These are phyloP conservation scores for Yponomeuta malinellus DNA, from an alignment of 2,888 invertebrate species.

Conservation along the genomic window DNA sequence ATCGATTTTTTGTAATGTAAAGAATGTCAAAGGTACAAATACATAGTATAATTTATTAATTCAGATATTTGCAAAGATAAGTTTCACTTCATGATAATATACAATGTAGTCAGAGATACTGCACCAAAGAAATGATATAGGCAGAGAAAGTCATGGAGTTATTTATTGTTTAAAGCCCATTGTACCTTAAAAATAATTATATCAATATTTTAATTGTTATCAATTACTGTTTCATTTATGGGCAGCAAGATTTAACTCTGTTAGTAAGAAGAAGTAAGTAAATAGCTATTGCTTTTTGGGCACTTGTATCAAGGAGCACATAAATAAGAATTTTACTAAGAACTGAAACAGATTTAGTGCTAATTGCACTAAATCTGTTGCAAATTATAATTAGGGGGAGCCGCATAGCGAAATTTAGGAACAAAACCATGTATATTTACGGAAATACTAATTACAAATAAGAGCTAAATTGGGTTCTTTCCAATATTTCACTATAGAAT, in stretches of 20 bases:
- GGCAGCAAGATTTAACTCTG: constrained; percentile 20
- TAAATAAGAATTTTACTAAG: neutral
- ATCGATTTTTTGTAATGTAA: constrained; percentile 22
- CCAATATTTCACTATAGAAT: neutral
- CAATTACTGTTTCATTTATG: constrained; percentile 35
- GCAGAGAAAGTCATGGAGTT: constrained; percentile 15
- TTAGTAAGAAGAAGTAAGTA: constrained; percentile 14
- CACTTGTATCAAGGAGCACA: neutral
- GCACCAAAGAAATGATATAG: constrained; percentile 69
- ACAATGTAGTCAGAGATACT: constrained; percentile 72
- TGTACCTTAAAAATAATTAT: constrained; percentile 20
- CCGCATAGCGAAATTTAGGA: neutral
- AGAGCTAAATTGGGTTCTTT: neutral
- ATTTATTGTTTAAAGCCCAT: constrained; percentile 47
- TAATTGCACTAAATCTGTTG: neutral
- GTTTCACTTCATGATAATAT: constrained; percentile 61
- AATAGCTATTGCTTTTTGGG: constrained; percentile 12
- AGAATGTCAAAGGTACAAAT: constrained; percentile 46
- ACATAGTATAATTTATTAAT: constrained; percentile 24
- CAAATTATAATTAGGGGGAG: neutral
- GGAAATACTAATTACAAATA: too few relatives aligned
- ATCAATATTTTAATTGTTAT: neutral
- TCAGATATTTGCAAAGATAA: constrained; percentile 27
- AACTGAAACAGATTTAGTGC: constrained; percentile 2
- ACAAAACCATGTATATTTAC: neutral